phyloP scores from a whole-genome alignment of 2,888 invertebrate species.

The Pterostichus madidus region DNA sequence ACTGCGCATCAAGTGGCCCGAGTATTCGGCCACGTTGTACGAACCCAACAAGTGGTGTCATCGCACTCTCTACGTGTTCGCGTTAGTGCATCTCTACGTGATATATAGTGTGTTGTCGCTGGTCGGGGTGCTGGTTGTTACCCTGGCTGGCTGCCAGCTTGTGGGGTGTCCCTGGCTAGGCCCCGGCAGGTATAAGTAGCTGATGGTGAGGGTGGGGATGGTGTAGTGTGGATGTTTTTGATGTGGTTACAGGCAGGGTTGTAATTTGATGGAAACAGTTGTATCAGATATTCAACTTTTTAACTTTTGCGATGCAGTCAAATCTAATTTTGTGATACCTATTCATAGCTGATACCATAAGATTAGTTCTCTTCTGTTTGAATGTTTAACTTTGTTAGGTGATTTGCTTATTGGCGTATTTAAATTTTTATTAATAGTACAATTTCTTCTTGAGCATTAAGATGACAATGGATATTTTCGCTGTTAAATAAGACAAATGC shows the following conservation, averaged over 20 bases:
- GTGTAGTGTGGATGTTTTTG: conserved; percentile 80
- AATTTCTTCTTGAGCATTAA: too few species aligned
- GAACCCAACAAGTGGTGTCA: conserved; percentile 91
- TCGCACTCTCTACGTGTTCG: conserved; percentile 87
- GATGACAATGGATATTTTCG: too few species aligned
- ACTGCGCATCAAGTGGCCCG: conserved; percentile 87
- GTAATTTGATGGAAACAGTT: neutral
- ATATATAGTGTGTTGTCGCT: conserved; percentile 83
- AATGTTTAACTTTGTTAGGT: too few species aligned
- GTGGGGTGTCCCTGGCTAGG: conserved; percentile 86
- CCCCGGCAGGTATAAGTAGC: conserved; percentile 83
- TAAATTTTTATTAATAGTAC: too few species aligned
- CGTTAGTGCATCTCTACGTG: conserved; percentile 85
- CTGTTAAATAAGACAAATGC: too few species aligned
- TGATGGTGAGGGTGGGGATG: conserved; percentile 76
- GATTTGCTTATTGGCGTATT: too few species aligned
- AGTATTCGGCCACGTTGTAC: conserved; percentile 85
- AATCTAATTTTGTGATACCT: too few species aligned
- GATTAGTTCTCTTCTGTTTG: too few species aligned
- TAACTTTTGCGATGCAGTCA: too few species aligned
- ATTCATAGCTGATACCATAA: too few species aligned
- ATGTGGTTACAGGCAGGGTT: conserved; percentile 78
- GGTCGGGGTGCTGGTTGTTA: conserved; percentile 80
- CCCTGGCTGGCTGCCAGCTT: conserved; percentile 84
- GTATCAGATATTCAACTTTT: too few species aligned